phyloP scores from a whole-genome alignment of 1,140 invertebrate genomes.

The Neodiprion fabricii region DNA sequence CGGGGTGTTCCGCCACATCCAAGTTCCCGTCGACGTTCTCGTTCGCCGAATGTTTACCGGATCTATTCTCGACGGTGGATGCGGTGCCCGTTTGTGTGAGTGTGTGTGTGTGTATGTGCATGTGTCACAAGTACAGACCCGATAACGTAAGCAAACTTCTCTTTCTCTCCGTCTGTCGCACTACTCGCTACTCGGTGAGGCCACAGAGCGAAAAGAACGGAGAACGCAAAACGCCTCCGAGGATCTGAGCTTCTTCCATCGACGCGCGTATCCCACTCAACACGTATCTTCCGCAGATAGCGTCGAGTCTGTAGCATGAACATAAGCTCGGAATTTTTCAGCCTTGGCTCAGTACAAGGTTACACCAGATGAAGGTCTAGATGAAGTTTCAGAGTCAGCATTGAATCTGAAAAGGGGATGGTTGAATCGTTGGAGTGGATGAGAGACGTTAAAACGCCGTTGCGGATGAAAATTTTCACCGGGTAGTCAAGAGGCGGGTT shows the following conservation, averaged over 20 bases:
- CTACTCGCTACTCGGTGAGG: not conserved
- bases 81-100: not conserved
- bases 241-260: not conserved
- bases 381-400: too few relatives aligned
- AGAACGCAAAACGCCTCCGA: not conserved
- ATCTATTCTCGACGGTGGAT: conserved; percentile 43
- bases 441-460: not conserved
- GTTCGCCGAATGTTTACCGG: conserved; percentile 43
- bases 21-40: not conserved
- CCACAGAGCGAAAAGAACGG: not conserved
- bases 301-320: too few relatives aligned
- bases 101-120: not conserved
- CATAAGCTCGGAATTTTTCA: too few relatives aligned
- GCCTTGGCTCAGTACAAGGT: too few relatives aligned
- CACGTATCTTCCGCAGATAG: not conserved
- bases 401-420: too few relatives aligned
- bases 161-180: conserved; percentile 35
- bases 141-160: conserved; percentile 47
- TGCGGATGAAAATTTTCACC: not conserved
- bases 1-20: not conserved
- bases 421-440: not conserved
- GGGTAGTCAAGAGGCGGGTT: too few relatives aligned
- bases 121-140: conserved; percentile 20
- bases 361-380: too few relatives aligned
- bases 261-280: not conserved